Base-by-base conservation (phyloP, 1,140 invertebrate species). In the Oncopodura yosiiana region DNA sequence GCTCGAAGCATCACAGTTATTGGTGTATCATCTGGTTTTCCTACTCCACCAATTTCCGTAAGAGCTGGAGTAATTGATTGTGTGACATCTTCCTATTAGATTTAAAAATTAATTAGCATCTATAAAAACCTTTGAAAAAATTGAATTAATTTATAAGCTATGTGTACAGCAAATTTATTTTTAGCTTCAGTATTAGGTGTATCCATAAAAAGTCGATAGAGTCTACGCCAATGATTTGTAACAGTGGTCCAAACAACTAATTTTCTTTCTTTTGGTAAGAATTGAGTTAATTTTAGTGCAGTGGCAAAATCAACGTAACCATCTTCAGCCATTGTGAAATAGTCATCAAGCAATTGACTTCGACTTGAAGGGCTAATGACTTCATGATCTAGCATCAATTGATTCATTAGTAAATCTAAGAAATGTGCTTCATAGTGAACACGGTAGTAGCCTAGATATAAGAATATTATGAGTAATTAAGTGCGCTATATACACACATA, bases 401-500 rank as follows among this genome's bases (percentile, higher is more conserved):
- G 55, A 3, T 52, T 14, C 12, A 36, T 32, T 2, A 57, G 27
- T 11, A 52, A 30, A 14, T 24, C 3, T 9, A 24, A 16, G 9
- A 57, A 41, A 34, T 41, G 26, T 18, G 11, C 21, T n/a, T 45
- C 51, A 30, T 63, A 63, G 12, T 56, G 26, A 2, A 58, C 53
- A 18, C 61, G 19, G 41, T 63, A 63, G n/a, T 56, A 61, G n/a
- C 48, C 54, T 56, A 16, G 4, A 21, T 29, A 43, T 36, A 3
- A 52, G 14, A 18, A 9, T 9, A 39, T 12, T 8, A 83, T 75
- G 74, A 91, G 84, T 56, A 84, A 76, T 42, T 78, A 78, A 66
- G 94, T 94, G 34, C 93, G 78, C 73, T 94, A 93, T 2, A 92
- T 71, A 82, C 85, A 90, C 14, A 38, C n/a, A 38, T n/a, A 12